A percentile compares a stretch with the other conserved stretches of the same genome.
phyloP scores from a whole-genome alignment of 1,140 invertebrate genomes.

The Gonatopus flavifemur region DNA sequence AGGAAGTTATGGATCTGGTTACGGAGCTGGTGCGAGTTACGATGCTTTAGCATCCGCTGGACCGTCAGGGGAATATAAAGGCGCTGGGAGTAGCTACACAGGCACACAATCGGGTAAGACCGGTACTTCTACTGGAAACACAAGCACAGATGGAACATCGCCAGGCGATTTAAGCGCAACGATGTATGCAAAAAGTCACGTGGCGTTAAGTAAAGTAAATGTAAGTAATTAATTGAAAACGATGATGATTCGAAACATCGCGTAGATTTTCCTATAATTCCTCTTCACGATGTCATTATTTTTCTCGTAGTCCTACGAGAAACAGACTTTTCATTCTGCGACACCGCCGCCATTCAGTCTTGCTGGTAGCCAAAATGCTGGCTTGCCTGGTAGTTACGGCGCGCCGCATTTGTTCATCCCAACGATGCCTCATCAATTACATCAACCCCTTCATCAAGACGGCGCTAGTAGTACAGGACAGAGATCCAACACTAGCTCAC shows the following conservation, averaged over 20 bases:
- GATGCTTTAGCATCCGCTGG: constrained; percentile 64
- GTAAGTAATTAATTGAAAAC: constrained; percentile 52
- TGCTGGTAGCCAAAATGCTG: constrained; percentile 71
- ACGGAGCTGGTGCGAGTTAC: constrained; percentile 66
- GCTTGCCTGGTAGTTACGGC: constrained; percentile 68
- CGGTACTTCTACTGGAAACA: constrained; percentile 49
- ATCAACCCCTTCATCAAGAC: constrained; percentile 76
- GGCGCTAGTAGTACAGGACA: constrained; percentile 67
- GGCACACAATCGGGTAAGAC: constrained; percentile 58
- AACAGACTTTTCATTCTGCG: constrained; percentile 80
- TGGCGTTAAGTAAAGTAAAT: constrained; percentile 74
- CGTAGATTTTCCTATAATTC: neutral
- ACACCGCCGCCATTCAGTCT: constrained; percentile 81
- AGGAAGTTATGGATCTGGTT: constrained; percentile 65
- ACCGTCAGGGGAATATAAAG: constrained; percentile 55
- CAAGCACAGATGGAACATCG: constrained; percentile 60
- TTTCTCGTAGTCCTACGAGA: constrained; percentile 75
- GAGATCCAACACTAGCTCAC: constrained; percentile 67
- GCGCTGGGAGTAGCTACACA: constrained; percentile 45
- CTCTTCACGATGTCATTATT: too few relatives aligned
- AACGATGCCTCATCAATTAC: constrained; percentile 71
- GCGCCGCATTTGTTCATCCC: constrained; percentile 72
- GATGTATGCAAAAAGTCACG: constrained; percentile 75
- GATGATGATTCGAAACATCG: neutral
- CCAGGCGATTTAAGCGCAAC: constrained; percentile 67